phyloP scores from a whole-genome alignment of 2,888 invertebrate species.

The Tupiocoris notatus region DNA sequence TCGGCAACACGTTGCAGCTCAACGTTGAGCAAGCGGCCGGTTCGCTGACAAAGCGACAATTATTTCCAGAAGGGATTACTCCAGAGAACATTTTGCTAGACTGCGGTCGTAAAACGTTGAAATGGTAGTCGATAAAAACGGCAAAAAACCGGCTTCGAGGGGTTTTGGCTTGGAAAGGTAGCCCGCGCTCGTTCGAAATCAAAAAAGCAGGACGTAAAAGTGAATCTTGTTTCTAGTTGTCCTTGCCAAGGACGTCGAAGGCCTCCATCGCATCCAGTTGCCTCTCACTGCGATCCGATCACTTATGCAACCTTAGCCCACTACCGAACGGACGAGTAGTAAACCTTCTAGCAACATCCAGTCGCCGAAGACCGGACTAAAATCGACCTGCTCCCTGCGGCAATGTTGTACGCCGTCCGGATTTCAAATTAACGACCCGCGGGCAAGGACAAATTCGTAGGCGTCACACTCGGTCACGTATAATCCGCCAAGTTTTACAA shows the following conservation, averaged over 20 bases:
- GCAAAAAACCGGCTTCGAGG: no score
- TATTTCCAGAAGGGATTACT: neutral
- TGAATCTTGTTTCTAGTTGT: constrained; percentile 7
- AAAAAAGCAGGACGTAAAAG: constrained; percentile 8
- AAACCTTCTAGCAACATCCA: neutral
- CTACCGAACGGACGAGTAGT: neutral
- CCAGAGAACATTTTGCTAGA: neutral
- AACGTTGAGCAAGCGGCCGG: no score
- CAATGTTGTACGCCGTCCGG: neutral
- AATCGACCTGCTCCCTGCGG: neutral
- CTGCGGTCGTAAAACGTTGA: neutral
- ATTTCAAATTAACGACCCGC: neutral
- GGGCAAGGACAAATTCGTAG: neutral
- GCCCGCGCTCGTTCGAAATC: neutral
- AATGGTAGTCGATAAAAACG: neutral
- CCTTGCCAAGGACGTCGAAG: constrained; percentile 25
- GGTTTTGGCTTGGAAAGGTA: neutral
- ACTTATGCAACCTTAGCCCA: neutral
- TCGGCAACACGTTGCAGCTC: no score
- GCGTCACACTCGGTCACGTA: no score
- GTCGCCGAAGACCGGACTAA: neutral
- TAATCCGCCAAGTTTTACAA: no score
- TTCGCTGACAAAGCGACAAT: neutral
- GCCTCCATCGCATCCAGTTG: neutral
- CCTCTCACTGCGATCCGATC: neutral